Evolutionary conservation across 2,113 vertebrate species (phyloP), one percentile per base, ranked within the genome.

Genomic region (Silurus meridionalis): DNA sequence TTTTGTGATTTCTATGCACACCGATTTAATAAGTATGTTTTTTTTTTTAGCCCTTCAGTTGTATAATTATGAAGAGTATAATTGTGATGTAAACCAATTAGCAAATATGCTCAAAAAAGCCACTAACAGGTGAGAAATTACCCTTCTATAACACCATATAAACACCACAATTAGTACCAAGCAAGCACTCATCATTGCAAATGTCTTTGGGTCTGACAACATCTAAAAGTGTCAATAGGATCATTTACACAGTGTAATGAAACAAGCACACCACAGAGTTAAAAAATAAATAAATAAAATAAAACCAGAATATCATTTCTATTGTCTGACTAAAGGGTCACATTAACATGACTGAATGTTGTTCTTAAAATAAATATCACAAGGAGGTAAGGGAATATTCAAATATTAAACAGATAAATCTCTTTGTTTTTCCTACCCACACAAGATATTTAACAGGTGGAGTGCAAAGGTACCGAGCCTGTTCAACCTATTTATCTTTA

Each of bases 321-420:
- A 58, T 13, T 14, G 19, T 28, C n/a, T 72, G 46, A 52, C 55
- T 74, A n/a, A 81, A 52, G 64, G 9, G n/a, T 37, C 8, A 25
- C 78, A 86, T 81, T 61, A 81, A 83, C 53, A 69, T 83, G 63
- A 82, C 8, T 61, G 17, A 88, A 55, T 9, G 57, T 58, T 60
- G 74, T 50, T 83, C 5, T 52, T 25, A 8, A 52, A 71, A 80
- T 25, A 72, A 52, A 81, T 7, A 21, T 25, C 6, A 72, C 63
- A 72, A 8, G 0, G 21, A 37, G 46, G 21, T 23, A 61, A 79
- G 72, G 72, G 50, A 67, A 80, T 17, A 64, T 66, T 25, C 37
- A 80, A 81, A 81, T 80, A 86, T 86, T 80, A 86, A 72, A 81
- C 53, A 71, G 53, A 86, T 86, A 80, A 81, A 86, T 86, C 77